Conservation (phyloP, 2,797 vertebrate genomes). For the Kryptopterus vitreolus region DNA sequence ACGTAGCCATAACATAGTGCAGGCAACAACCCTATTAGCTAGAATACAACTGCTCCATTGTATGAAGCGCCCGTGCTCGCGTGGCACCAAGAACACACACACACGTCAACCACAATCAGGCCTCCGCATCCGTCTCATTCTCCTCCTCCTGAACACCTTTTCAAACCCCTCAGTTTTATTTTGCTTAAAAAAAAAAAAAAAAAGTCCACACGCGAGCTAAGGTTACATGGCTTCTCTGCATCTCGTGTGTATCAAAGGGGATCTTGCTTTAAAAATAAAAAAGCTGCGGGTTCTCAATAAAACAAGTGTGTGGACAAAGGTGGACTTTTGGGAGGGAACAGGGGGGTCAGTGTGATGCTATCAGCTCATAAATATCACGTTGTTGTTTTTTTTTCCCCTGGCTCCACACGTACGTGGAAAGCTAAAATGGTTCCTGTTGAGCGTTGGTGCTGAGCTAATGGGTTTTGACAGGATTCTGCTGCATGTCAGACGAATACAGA, state of each 20-base stretch:
- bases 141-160: constrained; percentile 60
- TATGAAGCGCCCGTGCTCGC: constrained; percentile 58
- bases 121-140: constrained; percentile 50
- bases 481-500: constrained; percentile 19
- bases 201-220: constrained; percentile 13
- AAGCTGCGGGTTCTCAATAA: constrained; percentile 58
- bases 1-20: constrained; percentile 65
- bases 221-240: constrained; percentile 59
- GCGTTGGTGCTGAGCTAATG: constrained; percentile 33
- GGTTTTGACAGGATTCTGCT: constrained; percentile 23
- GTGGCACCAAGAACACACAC: constrained; percentile 60
- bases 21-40: constrained; percentile 74
- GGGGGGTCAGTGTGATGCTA: constrained; percentile 38
- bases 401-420: constrained; percentile 28
- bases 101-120: constrained; percentile 69
- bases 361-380: constrained; percentile 42
- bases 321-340: constrained; percentile 44
- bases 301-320: constrained; percentile 58
- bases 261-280: constrained; percentile 36
- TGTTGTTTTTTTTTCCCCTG: too few relatives aligned
- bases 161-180: constrained; percentile 42
- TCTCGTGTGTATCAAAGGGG: constrained; percentile 72
- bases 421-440: constrained; percentile 29
- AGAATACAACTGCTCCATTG: constrained; percentile 73
- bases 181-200: too few relatives aligned